A percentile compares a stretch with the other conserved stretches of the same genome.
Conservation (phyloP, 2,888 invertebrate genomes). For the Netelia fuscicornis region DNA sequence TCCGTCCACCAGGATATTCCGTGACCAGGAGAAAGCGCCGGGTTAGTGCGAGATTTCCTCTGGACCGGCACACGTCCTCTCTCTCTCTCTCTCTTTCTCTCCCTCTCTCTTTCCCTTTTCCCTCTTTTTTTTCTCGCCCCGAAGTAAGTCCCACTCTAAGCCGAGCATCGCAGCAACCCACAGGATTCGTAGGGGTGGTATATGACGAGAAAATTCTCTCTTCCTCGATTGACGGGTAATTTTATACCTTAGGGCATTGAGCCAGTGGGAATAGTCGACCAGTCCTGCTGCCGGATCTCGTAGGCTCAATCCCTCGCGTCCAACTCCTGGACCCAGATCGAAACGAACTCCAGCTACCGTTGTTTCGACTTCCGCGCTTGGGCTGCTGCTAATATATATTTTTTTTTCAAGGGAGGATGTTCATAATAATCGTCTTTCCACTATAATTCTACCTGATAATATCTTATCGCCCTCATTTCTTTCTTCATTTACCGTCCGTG, state of each 20-base stretch:
- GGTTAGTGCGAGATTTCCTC: constrained; percentile 64
- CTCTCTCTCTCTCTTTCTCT: not conserved
- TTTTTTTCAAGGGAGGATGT: constrained; percentile 32
- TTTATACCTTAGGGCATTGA: constrained; percentile 86
- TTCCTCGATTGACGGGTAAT: constrained; percentile 47
- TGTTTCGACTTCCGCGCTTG: constrained; percentile 84
- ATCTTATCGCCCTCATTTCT: not conserved
- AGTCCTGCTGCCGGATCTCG: constrained; percentile 86
- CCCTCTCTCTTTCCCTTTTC: constrained; percentile 18
- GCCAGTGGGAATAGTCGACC: constrained; percentile 87
- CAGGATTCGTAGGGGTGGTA: constrained; percentile 48
- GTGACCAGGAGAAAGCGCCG: constrained; percentile 66
- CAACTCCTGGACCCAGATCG: constrained; percentile 85
- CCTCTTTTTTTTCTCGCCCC: constrained; percentile 13
- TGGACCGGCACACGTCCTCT: constrained; percentile 48
- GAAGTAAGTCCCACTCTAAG: constrained; percentile 54
- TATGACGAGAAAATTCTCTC: constrained; percentile 47
- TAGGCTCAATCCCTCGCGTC: constrained; percentile 86
- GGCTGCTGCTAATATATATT: constrained; percentile 80
- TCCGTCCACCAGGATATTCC: constrained; percentile 66
- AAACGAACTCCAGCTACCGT: constrained; percentile 84
- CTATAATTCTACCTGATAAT: constrained; percentile 1
- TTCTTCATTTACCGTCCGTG: not conserved
- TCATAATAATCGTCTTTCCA: constrained; percentile 51
- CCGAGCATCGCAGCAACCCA: constrained; percentile 54